Base-by-base conservation (phyloP, 35 echinoderm and acorn worm species). In the Ophiothrix spiculata region DNA sequence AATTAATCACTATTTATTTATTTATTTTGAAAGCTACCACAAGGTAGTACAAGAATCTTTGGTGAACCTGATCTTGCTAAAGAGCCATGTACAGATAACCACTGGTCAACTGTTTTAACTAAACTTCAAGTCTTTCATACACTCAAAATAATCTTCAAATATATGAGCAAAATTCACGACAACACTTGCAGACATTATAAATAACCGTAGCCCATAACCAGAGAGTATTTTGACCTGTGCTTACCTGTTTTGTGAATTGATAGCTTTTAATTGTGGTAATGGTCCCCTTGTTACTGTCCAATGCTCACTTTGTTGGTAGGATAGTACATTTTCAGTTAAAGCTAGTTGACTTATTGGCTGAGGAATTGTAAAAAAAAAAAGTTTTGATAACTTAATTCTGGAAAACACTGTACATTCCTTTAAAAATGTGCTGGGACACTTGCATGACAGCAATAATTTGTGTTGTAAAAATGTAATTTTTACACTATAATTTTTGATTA, bases 201-300 rank as follows among this genome's bases (percentile, higher is more conserved):
- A 74, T 29, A 74, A 74, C 23, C 21, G 15, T 37, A 85, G 21
- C 32, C 6, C 0, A n/a, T 17, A 63, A 84, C 28, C 8, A 21
- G 4, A 4, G 31, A 28, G 33, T 32, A 74, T 74, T 0, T 85
- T 23, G 33, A 31, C 40, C 34, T 79, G 19, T 0, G 19, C 40
- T 34, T 82, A 93, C 92, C 92, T 88, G 37, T 93, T 93, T 81
- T 93, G 86, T 46, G 82, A 76, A 49, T 83, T 89, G 8, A 93
- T 56, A 33, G 81, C 77, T 80, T 88, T 84, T 21, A 80, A 40
- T 42, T 93, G 92, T 40, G 87, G 87, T 36, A 73, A 78, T 79
- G 92, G 92, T 25, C 87, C 87, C 33, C 87, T 84, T n/a, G 86
- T 93, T 32, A 93, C 75, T 17, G 77, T 31, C 2, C 75, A 77